phyloP scores from a whole-genome alignment of 2,888 invertebrate genomes.

The Hedya salicella region DNA sequence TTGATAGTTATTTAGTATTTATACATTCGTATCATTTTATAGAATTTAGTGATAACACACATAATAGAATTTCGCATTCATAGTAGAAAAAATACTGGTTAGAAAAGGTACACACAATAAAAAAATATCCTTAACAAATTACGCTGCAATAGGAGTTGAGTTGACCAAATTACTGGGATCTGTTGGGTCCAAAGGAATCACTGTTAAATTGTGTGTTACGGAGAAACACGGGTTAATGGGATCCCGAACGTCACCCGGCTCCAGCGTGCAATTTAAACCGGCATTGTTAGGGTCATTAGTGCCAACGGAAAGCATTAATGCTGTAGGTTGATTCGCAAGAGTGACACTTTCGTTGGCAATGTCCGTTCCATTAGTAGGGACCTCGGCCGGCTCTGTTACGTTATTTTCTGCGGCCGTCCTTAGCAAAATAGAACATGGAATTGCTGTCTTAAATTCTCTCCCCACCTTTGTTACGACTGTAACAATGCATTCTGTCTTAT shows the following conservation, averaged over 20 bases:
- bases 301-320: slow-evolving; percentile 55
- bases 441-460: slow-evolving; percentile 77
- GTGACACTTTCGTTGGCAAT: slow-evolving; percentile 49
- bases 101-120: not conserved
- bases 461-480: slow-evolving; percentile 74
- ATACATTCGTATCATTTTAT: no score
- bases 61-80: no score
- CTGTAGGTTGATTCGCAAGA: slow-evolving; percentile 56
- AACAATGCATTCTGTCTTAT: slow-evolving; percentile 77
- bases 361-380: slow-evolving; percentile 51
- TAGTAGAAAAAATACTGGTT: not conserved
- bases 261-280: slow-evolving; percentile 59
- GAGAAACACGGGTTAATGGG: slow-evolving; percentile 77
- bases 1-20: no score
- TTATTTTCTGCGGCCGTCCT: slow-evolving; percentile 79
- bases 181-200: slow-evolving; percentile 62
- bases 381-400: slow-evolving; percentile 72
- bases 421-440: slow-evolving; percentile 77
- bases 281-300: slow-evolving; percentile 50
- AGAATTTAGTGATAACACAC: no score
- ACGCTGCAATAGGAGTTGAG: slow-evolving; percentile 40
- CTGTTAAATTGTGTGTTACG: slow-evolving; percentile 71
- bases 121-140: not conserved
- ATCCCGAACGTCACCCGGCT: slow-evolving; percentile 66
- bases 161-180: slow-evolving; percentile 24